A percentile compares a stretch with the other conserved stretches of the same genome.
Conservation (phyloP, 1,140 invertebrate species). For the Lerema accius region DNA sequence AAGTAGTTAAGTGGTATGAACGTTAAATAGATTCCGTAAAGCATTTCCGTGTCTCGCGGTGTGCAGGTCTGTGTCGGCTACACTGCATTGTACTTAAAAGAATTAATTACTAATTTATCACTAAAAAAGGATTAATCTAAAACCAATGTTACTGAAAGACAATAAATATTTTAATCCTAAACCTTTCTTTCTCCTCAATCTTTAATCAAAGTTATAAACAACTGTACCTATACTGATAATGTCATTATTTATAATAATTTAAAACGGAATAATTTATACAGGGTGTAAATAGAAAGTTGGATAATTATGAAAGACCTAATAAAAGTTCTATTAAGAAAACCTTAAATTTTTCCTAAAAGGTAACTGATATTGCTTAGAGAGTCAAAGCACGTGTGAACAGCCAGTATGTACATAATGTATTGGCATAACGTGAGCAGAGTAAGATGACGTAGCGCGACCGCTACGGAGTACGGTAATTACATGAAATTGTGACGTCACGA, state of each 20-base stretch:
- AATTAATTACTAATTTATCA: constrained; percentile 25
- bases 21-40: constrained; percentile 72
- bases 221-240: no score
- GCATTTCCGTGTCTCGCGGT: constrained; percentile 69
- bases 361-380: constrained; percentile 21
- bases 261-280: no score
- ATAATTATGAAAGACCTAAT: no score
- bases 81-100: neutral
- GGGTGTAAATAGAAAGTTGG: no score
- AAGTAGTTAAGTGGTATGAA: constrained; percentile 61
- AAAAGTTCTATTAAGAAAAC: no score
- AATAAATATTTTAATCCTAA: no score
- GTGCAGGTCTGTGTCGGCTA: constrained; percentile 19
- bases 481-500: constrained; percentile 68
- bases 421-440: constrained; percentile 53
- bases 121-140: no score
- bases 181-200: no score
- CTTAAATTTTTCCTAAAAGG: neutral
- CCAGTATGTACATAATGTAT: constrained; percentile 49
- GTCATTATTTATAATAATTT: no score
- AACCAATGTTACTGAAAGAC: no score
- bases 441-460: constrained; percentile 41
- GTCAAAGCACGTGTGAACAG: constrained; percentile 44
- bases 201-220: no score
- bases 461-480: constrained; percentile 61